These are phyloP conservation scores for Acleris literana DNA, from an alignment of 2,888 invertebrate genomes.

Conservation along the genomic window DNA sequence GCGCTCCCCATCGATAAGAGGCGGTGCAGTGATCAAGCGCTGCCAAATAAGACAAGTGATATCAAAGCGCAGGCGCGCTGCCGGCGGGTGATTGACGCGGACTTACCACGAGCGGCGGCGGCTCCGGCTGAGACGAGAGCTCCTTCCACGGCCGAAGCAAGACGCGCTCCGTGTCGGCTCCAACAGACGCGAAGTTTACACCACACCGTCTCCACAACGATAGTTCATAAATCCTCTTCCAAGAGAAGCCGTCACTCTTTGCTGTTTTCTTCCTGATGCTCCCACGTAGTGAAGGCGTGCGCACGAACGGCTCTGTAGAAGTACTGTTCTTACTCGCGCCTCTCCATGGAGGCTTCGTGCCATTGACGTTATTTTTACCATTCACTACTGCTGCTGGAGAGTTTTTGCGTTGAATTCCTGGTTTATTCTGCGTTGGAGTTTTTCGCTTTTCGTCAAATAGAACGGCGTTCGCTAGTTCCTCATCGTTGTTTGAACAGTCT, in stretches of 20 bases:
- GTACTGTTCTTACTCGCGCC: slow-evolving; percentile 67
- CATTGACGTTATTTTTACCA: slow-evolving; percentile 59
- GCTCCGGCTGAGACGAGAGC: slow-evolving; percentile 63
- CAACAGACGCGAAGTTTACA: slow-evolving; percentile 71
- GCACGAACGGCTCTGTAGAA: slow-evolving; percentile 64
- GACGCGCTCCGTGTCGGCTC: slow-evolving; percentile 71
- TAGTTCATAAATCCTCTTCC: slow-evolving; percentile 83
- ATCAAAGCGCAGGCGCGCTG: slow-evolving; percentile 57
- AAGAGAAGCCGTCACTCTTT: slow-evolving; percentile 73
- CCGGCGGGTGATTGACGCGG: slow-evolving; percentile 60
- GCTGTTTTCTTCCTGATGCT: slow-evolving; percentile 71
- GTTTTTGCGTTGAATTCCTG: slow-evolving; percentile 60
- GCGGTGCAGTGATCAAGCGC: slow-evolving; percentile 56
- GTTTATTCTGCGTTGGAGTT: slow-evolving; percentile 55
- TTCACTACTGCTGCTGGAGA: slow-evolving; percentile 58
- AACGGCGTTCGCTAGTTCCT: slow-evolving; percentile 65
- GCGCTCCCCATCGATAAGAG: slow-evolving; percentile 50
- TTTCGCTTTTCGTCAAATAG: slow-evolving; percentile 72
- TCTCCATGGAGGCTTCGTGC: slow-evolving; percentile 77
- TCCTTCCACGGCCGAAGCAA: slow-evolving; percentile 71
- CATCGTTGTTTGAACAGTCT: slow-evolving; percentile 69
- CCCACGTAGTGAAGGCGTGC: slow-evolving; percentile 71
- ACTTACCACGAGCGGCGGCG: slow-evolving; percentile 70
- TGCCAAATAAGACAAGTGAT: slow-evolving; percentile 66
- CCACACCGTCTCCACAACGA: slow-evolving; percentile 82